phyloP scores from a whole-genome alignment of 2,113 vertebrate species.

The Lepus timidus region DNA sequence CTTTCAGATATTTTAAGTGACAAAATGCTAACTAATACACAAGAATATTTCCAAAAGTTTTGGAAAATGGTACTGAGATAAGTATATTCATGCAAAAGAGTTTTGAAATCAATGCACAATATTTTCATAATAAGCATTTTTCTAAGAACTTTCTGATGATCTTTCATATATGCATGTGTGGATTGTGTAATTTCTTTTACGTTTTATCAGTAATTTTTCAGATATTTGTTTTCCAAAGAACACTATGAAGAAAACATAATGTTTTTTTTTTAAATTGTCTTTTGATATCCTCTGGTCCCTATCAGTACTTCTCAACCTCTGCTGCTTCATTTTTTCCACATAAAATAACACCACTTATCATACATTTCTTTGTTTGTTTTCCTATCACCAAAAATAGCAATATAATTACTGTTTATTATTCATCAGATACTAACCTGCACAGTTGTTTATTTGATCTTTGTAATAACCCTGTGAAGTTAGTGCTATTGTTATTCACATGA shows the following conservation, averaged over 20 bases:
- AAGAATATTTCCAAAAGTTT: no score
- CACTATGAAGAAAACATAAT: background rate
- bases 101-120: no score
- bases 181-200: background rate
- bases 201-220: background rate
- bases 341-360: background rate
- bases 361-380: background rate
- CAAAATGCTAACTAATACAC: no score
- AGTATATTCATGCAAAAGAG: no score
- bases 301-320: background rate
- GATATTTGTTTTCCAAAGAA: background rate
- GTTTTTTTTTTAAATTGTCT: background rate
- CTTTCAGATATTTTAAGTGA: no score
- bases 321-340: background rate
- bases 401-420: background rate
- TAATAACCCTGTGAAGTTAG: background rate
- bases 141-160: no score
- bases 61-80: no score
- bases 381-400: background rate
- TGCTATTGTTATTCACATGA: background rate
- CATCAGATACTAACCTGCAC: background rate
- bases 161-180: no score
- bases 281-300: background rate
- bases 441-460: slow-evolving; percentile 12
- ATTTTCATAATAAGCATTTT: no score